These are phyloP conservation scores for Lamproptera curius DNA, from an alignment of 2,888 invertebrate species.

Conservation along the genomic window DNA sequence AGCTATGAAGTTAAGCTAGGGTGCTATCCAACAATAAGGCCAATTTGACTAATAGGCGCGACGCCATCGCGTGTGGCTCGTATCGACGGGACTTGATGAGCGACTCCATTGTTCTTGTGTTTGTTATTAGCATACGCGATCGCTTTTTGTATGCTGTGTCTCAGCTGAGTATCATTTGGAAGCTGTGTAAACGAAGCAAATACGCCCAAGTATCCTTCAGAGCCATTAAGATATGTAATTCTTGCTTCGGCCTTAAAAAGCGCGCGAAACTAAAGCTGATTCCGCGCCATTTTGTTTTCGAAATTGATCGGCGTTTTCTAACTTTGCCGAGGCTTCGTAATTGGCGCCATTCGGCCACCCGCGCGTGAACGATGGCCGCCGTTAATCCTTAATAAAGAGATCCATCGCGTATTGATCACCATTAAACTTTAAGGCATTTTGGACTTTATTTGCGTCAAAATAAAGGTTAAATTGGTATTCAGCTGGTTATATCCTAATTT, in stretches of 20 bases:
- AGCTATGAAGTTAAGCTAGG: slow-evolving; percentile 61
- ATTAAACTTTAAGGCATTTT: no score
- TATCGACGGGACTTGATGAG: neutral
- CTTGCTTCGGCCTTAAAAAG: no score
- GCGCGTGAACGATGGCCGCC: slow-evolving; percentile 41
- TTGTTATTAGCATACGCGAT: no score
- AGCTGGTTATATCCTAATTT: slow-evolving; percentile 39
- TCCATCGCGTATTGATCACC: slow-evolving; percentile 32
- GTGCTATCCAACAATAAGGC: slow-evolving; percentile 68
- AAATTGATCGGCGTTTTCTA: slow-evolving; percentile 42
- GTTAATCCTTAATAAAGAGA: slow-evolving; percentile 38
- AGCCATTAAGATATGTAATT: no score
- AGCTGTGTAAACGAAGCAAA: no score
- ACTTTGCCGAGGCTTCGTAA: slow-evolving; percentile 63
- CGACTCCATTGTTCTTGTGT: neutral
- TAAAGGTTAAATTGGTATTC: slow-evolving; percentile 7
- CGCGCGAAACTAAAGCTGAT: no score
- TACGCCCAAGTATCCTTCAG: no score
- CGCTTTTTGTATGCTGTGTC: no score
- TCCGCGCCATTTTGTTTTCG: no score
- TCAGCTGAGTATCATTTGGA: no score
- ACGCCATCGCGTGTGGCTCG: slow-evolving; percentile 71
- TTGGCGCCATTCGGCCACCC: slow-evolving; percentile 69
- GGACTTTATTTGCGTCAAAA: slow-evolving; percentile 4
- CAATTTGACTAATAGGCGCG: slow-evolving; percentile 78